Percentiles rank a stretch among this genome's conserved stretches.
phyloP scores from a whole-genome alignment of 2,797 vertebrate genomes.

The Lithobates pipiens region DNA sequence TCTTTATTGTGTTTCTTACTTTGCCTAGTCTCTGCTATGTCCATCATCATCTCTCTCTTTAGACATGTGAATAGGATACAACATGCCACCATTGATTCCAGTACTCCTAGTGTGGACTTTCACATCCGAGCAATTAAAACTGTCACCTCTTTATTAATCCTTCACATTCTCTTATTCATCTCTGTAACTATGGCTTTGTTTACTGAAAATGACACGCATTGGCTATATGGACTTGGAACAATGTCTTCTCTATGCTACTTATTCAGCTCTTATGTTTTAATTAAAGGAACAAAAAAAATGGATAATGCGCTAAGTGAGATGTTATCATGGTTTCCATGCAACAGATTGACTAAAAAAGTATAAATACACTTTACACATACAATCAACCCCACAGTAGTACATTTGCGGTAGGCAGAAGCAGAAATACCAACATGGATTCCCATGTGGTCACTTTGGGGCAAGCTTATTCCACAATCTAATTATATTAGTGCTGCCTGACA shows the following conservation, averaged over 20 bases:
- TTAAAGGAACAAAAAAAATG: constrained; percentile 15
- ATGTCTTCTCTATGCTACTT: not conserved
- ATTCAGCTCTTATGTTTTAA: not conserved
- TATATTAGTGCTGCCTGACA: too few species aligned
- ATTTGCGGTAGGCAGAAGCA: too few species aligned
- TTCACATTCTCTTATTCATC: constrained; percentile 1
- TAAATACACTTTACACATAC: too few species aligned
- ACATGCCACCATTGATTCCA: not conserved
- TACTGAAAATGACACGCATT: not conserved
- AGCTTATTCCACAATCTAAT: too few species aligned
- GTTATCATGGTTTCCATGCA: not conserved
- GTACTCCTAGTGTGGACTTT: not conserved
- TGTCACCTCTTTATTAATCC: not conserved
- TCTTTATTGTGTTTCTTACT: not conserved
- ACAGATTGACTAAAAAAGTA: too few species aligned
- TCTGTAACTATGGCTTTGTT: not conserved
- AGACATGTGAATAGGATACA: constrained; percentile 21
- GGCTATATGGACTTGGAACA: not conserved
- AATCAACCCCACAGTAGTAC: too few species aligned
- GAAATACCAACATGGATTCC: too few species aligned
- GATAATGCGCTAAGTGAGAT: not conserved
- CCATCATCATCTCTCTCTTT: constrained; percentile 1
- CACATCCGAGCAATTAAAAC: constrained; percentile 11
- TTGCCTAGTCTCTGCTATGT: not conserved
- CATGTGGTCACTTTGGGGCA: too few species aligned